phyloP scores from a whole-genome alignment of 2,797 vertebrate species.

The Lophius americanus region DNA sequence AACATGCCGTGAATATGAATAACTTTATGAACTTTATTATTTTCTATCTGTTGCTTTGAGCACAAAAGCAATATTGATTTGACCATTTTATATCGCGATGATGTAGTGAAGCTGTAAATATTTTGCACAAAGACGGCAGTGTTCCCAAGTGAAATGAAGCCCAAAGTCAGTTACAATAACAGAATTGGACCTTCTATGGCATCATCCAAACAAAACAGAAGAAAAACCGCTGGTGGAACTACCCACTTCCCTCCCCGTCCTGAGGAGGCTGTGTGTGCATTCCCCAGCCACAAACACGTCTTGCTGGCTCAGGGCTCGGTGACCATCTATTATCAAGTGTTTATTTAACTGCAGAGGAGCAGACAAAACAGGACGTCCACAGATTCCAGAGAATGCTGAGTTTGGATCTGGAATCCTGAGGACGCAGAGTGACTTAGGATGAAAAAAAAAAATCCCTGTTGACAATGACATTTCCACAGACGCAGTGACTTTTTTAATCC shows the following conservation, averaged over 20 bases:
- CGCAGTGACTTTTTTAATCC: slow-evolving; percentile 1
- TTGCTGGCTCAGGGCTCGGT: slow-evolving; percentile 39
- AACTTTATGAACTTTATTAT: too few relatives aligned
- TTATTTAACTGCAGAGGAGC: slow-evolving; percentile 64
- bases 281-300: slow-evolving; percentile 55
- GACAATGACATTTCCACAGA: not conserved
- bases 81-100: not conserved
- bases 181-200: slow-evolving; percentile 15
- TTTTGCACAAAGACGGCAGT: slow-evolving; percentile 42
- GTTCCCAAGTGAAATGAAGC: slow-evolving; percentile 37
- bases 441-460: not conserved
- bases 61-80: slow-evolving; percentile 14
- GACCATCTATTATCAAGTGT: slow-evolving; percentile 63
- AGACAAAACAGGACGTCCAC: slow-evolving; percentile 71
- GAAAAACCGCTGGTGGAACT: slow-evolving; percentile 11
- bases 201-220: slow-evolving; percentile 59
- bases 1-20: too few relatives aligned
- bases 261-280: slow-evolving; percentile 40
- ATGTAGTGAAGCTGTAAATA: slow-evolving; percentile 19
- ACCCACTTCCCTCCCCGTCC: slow-evolving; percentile 32
- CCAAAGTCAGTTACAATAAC: slow-evolving; percentile 33
- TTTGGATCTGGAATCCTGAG: slow-evolving; percentile 50
- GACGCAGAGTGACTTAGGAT: slow-evolving; percentile 8
- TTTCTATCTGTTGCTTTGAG: not conserved
- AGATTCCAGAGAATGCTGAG: slow-evolving; percentile 40